Evolutionary conservation across 1,140 invertebrate genomes (phyloP), one percentile per base, ranked within the genome.

Genomic region (Drosophila kikkawai): DNA sequence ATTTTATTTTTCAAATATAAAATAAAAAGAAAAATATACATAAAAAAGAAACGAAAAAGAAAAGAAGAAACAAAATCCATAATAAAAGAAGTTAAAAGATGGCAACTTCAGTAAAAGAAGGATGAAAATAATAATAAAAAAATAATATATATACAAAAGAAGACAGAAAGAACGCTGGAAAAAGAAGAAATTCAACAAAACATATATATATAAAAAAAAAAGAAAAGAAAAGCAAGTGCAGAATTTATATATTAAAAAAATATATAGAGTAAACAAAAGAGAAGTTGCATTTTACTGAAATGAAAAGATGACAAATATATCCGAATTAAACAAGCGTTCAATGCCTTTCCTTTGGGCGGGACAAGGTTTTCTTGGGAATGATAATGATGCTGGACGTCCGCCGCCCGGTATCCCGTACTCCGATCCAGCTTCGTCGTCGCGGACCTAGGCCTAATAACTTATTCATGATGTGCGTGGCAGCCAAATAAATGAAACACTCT

Each of bases 311-410:
- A 78, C 70, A 88, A 88, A 87, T 88, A 87, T 90, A 87, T 88
- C 67, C 85, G 58, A 88, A 88, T 88, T 80, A 87, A 88, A 88
- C 77, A 84, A 80, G 63, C 69, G 73, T 68, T 75, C 69, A 56
- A 71, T 88, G 80, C 85, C 85, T 87, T 87, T 88, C 85, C 81
- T 87, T 87, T 84, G 84, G 84, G 84, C 68, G 85, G 84, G 84
- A 81, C 60, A 69, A 85, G 79, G 59, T 78, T 61, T 32, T n/a
- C 19, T 63, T 61, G 57, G 59, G 75, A 61, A 19, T 42, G 1
- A 55, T n/a, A 7, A 67, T 7, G 48, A 61, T 17, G 37, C 22
- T 37, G 36, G 13, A 57, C 15, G 9, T 22, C 2, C 12, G 12
- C 9, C 29, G 32, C 37, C 15, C 29, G 56, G 29, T 26, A 36